A percentile compares a stretch with the other conserved stretches of the same genome.
These are phyloP conservation scores for Drosophila funebris DNA, from an alignment of 1,140 invertebrate species.

Conservation along the genomic window DNA sequence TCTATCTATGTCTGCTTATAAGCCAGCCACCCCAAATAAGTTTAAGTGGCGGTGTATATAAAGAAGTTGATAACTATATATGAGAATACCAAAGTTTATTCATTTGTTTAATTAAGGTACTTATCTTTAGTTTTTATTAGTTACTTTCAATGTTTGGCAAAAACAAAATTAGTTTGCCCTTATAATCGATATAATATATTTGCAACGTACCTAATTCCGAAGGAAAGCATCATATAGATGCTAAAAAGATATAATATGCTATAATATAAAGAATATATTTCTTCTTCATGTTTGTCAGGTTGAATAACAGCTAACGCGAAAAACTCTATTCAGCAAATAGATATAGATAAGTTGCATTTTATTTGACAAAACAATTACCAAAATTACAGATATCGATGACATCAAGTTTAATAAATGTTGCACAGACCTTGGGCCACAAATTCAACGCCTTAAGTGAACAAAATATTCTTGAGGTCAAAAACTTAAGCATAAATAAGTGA, in stretches of 20 bases:
- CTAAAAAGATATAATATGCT: too few relatives aligned
- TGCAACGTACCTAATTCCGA: too few relatives aligned
- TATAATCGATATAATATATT: too few relatives aligned
- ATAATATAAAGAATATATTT: too few relatives aligned
- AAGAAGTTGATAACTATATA: neutral
- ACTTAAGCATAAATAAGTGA: slow-evolving; percentile 45
- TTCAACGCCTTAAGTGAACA: slow-evolving; percentile 19
- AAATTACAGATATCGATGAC: slow-evolving; percentile 36
- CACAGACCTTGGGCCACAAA: slow-evolving; percentile 64
- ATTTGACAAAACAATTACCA: slow-evolving; percentile 39
- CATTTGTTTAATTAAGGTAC: neutral
- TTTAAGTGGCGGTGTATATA: too few relatives aligned
- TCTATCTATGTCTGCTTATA: slow-evolving; percentile 52
- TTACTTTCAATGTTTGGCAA: slow-evolving; percentile 52
- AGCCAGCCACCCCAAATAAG: slow-evolving; percentile 35
- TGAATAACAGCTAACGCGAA: neutral
- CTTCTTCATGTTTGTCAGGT: too few relatives aligned
- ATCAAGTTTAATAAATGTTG: slow-evolving; percentile 46
- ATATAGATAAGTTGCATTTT: slow-evolving; percentile 7
- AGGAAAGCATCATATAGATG: too few relatives aligned
- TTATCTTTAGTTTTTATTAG: neutral
- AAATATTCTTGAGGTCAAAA: slow-evolving; percentile 19
- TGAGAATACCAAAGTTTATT: neutral
- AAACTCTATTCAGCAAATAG: neutral
- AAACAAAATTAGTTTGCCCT: slow-evolving; percentile 12